Percentiles rank a stretch among this genome's conserved stretches.
Evolutionary conservation across 23 tunicate species (phyloP).

Genomic region (Trididemnum miniatum): DNA sequence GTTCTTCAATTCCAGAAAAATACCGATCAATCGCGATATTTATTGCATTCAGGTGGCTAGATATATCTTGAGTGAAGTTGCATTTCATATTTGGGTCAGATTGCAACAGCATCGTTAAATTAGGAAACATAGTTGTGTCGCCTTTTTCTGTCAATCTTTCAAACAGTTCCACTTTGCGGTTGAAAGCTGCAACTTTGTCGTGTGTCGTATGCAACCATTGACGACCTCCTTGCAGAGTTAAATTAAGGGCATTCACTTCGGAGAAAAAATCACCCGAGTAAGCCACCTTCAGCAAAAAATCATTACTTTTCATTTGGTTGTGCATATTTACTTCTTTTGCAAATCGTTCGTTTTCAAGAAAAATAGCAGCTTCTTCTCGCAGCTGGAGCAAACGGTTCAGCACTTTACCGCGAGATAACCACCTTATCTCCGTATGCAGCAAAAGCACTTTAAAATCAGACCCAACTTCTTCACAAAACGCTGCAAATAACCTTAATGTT

Average conservation of each 20-base stretch:
- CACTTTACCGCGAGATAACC: background rate
- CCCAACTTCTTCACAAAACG: conserved; percentile 14
- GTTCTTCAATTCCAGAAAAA: too few species aligned
- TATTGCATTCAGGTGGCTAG: conserved; percentile 15
- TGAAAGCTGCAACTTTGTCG: conserved; percentile 10
- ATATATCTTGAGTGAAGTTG: conserved; percentile 17
- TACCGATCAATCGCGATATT: conserved; percentile 28
- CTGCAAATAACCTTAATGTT: conserved; percentile 3
- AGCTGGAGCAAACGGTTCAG: conserved; percentile 26
- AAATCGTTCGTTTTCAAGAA: background rate
- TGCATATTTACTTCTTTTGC: too few species aligned
- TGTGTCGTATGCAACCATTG: conserved; percentile 5
- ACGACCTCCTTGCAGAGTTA: conserved; percentile 18
- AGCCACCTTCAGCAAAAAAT: conserved; percentile 13
- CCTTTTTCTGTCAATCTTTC: conserved; percentile 10
- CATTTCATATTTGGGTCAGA: conserved; percentile 24
- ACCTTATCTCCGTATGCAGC: background rate
- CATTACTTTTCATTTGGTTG: too few species aligned
- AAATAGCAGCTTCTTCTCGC: too few species aligned
- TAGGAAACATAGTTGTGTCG: conserved; percentile 11
- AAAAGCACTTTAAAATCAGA: background rate
- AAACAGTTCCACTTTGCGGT: background rate
- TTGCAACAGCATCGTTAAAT: conserved; percentile 24
- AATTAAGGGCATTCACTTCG: conserved; percentile 6
- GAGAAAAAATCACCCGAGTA: background rate